Evolutionary conservation across 1,140 invertebrate genomes (phyloP).

Genomic region (Phymorhynchus buccinoides): DNA sequence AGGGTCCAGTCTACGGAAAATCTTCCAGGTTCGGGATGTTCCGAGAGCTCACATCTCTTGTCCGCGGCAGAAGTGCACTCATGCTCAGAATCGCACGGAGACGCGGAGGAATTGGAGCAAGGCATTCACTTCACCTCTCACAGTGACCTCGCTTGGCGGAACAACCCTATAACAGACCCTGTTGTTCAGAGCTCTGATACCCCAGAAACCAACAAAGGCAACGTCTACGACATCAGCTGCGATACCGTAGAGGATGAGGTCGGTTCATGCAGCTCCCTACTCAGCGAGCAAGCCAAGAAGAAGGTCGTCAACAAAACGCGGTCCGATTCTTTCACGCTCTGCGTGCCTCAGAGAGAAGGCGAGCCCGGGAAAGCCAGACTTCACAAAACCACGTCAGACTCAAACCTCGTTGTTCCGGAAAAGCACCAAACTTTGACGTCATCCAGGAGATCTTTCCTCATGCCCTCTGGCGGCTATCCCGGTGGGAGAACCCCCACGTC

Average conservation of each 20-base stretch:
- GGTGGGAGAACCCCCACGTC: conserved; percentile 27
- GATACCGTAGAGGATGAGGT: neutral
- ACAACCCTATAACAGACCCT: neutral
- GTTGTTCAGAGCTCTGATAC: neutral
- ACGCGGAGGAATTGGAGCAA: neutral
- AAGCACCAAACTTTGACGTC: neutral
- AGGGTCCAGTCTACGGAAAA: neutral
- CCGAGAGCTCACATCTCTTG: neutral
- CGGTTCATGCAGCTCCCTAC: neutral
- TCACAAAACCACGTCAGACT: neutral
- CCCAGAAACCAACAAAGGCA: neutral
- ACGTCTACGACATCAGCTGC: neutral
- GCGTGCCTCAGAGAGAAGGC: no score
- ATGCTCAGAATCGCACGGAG: neutral
- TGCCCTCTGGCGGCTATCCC: conserved; percentile 8
- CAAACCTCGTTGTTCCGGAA: neutral
- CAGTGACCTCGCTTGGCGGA: neutral
- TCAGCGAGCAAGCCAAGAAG: neutral
- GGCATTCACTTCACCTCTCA: neutral
- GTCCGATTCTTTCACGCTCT: neutral
- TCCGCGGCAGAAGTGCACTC: neutral
- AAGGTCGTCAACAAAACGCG: neutral
- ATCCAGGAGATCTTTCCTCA: conserved; percentile 11
- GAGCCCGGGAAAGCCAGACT: neutral
- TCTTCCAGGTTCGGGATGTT: neutral